Base-by-base conservation (phyloP, 2,888 invertebrate species). In the Tenodera sinensis region DNA sequence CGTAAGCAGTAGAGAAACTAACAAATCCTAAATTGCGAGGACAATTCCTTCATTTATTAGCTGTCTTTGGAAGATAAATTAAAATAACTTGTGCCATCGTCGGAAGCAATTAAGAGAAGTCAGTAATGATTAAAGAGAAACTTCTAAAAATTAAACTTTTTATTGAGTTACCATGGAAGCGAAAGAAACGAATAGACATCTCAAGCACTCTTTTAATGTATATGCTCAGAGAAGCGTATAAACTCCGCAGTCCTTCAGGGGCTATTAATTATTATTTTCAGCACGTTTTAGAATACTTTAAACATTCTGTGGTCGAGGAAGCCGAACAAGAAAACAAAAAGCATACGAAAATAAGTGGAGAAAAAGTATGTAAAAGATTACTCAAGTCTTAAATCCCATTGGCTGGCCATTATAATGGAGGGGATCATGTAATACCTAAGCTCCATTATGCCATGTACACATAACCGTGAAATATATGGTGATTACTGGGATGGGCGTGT, bases 391-490 rank as follows among this genome's bases (percentile, higher is more conserved):
- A 34, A 82, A 7, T 83, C 30, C 82, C n/a, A 87, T 87, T 87
- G 87, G 87, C 42, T 87, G 54, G 9, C 42, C 15, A 25, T 34
- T 25, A 82, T 87, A 82, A 87, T 34, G 20, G 87, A 83, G 83
- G 87, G 54, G 54, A 71, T 71, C 54, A 71, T 71, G 54, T 71
- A 71, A 15, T 71, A 25, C 54, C 54, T 71, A 71, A 71, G 25
- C 81, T 87, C 87, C 15, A 87, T 87, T 87, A 87, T 82, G 71
- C 14, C 28, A 87, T 34, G 12, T 34, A 82, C n/a, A 87, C 87
- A 87, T 83, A 87, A 87, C 87, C 83, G 87, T 83, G 87, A 83
- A 87, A 83, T 83, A 83, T 83, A 87, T 83, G 87, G 34, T 87
- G 42, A 87, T 87, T 87, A 87, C 87, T 27, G 83, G 25, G 3